Conservation (phyloP, 2,888 invertebrate genomes). For the Cephus nigrinus region DNA sequence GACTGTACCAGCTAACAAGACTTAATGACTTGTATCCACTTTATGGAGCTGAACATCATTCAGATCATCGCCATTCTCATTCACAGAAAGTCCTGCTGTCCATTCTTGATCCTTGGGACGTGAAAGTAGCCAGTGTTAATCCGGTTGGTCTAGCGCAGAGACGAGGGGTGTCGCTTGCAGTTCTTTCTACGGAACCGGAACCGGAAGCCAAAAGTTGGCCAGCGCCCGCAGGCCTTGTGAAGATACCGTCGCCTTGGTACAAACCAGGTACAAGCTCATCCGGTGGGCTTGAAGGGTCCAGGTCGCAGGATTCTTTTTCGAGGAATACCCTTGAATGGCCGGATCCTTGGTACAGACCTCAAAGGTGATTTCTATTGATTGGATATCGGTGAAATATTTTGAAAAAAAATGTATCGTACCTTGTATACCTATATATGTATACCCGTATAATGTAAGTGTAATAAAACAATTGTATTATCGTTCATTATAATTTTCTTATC, state of each 20-base stretch:
- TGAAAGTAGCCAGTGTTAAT: conserved; percentile 60
- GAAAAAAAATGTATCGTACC: not conserved
- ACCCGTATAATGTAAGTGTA: too few species aligned
- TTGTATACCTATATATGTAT: too few species aligned
- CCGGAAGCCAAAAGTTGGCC: conserved; percentile 13
- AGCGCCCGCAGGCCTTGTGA: conserved; percentile 28
- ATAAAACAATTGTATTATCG: too few species aligned
- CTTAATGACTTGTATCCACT: conserved; percentile 6
- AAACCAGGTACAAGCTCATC: conserved; percentile 40
- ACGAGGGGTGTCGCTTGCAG: conserved; percentile 39
- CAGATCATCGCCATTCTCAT: conserved; percentile 1
- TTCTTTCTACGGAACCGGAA: not conserved
- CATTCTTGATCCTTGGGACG: conserved; percentile 63
- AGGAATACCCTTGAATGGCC: conserved; percentile 13
- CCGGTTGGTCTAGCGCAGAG: conserved; percentile 52
- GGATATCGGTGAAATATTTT: not conserved
- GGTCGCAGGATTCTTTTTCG: not conserved
- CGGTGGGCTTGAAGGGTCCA: not conserved
- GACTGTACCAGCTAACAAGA: conserved; percentile 7
- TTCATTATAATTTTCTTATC: not conserved
- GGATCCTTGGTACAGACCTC: conserved; percentile 27
- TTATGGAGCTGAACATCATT: not conserved
- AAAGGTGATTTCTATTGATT: conserved; percentile 23
- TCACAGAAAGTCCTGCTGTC: conserved; percentile 56
- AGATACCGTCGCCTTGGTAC: conserved; percentile 61